Base-by-base conservation (phyloP, 2,888 invertebrate species). In the Mystacides longicornis region DNA sequence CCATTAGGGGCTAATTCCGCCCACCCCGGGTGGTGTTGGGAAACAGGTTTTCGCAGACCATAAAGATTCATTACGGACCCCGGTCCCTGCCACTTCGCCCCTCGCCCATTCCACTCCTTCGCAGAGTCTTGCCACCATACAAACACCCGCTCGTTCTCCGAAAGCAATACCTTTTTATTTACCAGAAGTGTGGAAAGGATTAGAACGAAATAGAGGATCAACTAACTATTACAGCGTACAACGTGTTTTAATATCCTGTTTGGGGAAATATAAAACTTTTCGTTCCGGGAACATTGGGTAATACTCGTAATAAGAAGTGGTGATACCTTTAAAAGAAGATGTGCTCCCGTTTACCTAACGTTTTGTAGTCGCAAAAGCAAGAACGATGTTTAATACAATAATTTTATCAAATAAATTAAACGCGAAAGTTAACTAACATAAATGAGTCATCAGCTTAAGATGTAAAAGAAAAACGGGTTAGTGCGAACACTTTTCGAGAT, bases 21-120 rank as follows among this genome's bases (percentile, higher is more conserved):
- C 23, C 22, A 23, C 27, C 43, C 51, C 45, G 52, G 52, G 27
- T 23, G 18, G 45, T 21, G 31, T 19, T 21, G n/a, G 43, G 67
- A 67, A 68, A 68, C 67, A 69, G 71, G 70, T 71, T 70, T 70
- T 70, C 70, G 67, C 68, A 66, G 70, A 69, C 69, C 70, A 72
- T 72, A 72, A 72, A 72, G 72, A 72, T 72, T 72, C 72, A 72
- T 72, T 71, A 71, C 69, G 48, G 27, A 22, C 37, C 51, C 45
- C 46, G 19, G 19, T 16, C 14, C 23, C 16, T 14, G 51, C 37
- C 43, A 19, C 22, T 23, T 20, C 16, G 9, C 43, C 49, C 49
- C 22, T 19, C 23, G 18, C 49, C 49, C 48, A 3, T n/a, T 18
- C 16, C 43, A 5, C 43, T 16, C 43, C 7, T 7, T 14, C 31